These are phyloP conservation scores for Coregonus suidteri DNA, from an alignment of 2,797 vertebrate genomes.

Conservation along the genomic window DNA sequence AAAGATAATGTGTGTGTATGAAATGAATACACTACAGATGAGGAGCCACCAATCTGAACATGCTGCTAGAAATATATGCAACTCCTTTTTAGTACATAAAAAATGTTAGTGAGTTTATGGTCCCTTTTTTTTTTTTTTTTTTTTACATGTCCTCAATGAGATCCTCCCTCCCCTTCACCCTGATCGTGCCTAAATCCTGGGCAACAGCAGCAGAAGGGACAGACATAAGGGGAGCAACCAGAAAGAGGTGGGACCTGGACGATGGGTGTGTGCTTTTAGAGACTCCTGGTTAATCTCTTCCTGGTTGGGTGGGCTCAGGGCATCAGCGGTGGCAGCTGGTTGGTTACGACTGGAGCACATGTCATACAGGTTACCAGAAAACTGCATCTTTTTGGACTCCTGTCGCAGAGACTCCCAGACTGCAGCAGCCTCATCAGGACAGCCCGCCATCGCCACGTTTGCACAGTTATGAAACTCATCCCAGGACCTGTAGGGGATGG, in stretches of 20 bases:
- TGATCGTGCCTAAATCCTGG: constrained; percentile 39
- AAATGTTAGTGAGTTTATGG: neutral
- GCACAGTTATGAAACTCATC: constrained; percentile 83
- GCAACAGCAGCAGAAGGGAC: constrained; percentile 42
- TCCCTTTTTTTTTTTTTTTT: neutral
- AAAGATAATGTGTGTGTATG: too few species aligned
- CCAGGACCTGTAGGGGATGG: constrained; percentile 76
- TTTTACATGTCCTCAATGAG: neutral
- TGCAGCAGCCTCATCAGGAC: constrained; percentile 79
- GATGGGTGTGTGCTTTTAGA: constrained; percentile 57
- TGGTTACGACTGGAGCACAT: constrained; percentile 74
- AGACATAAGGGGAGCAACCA: constrained; percentile 43
- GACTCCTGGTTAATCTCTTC: constrained; percentile 82
- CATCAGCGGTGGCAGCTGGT: constrained; percentile 46
- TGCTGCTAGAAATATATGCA: constrained; percentile 4
- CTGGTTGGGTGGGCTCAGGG: constrained; percentile 37
- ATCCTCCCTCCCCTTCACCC: neutral
- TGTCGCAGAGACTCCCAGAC: constrained; percentile 85
- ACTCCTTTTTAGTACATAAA: neutral
- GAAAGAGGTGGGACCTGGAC: constrained; percentile 45
- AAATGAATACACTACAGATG: neutral
- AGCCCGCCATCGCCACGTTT: constrained; percentile 75
- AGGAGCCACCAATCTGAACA: neutral
- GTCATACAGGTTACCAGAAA: constrained; percentile 83
- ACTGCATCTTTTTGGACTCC: constrained; percentile 83